These are phyloP conservation scores for Notospermus geniculatus DNA, from an alignment of 1,140 invertebrate species.

Conservation along the genomic window DNA sequence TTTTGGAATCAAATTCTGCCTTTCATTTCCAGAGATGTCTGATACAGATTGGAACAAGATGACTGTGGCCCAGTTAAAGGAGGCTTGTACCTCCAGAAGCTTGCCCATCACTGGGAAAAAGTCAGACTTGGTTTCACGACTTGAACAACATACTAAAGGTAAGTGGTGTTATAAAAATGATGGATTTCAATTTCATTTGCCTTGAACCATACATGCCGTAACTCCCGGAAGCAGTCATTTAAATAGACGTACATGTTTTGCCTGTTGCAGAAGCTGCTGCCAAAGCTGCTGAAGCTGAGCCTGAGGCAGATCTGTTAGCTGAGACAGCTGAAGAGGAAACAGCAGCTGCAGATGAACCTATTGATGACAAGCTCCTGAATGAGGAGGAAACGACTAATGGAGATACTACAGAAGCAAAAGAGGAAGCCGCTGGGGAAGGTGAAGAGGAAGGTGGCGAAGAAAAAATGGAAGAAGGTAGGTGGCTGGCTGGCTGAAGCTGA, in stretches of 20 bases:
- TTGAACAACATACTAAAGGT: neutral
- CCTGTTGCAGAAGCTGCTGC: conserved; percentile 4
- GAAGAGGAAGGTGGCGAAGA: too few relatives aligned
- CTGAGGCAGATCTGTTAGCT: conserved; percentile 1
- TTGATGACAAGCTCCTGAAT: neutral
- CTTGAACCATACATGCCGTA: neutral
- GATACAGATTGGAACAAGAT: conserved; percentile 2
- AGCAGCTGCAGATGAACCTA: neutral
- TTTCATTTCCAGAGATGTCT: too few relatives aligned
- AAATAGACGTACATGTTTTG: neutral
- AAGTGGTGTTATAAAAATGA: neutral
- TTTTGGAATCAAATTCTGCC: too few relatives aligned
- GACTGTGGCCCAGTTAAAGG: conserved; percentile 6
- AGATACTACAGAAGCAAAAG: neutral
- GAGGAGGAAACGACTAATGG: neutral
- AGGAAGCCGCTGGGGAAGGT: neutral
- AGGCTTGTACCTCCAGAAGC: neutral
- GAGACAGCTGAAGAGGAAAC: neutral
- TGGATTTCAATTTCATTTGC: neutral
- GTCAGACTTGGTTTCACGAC: neutral
- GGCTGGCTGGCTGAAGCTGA: neutral
- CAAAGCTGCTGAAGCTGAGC: neutral
- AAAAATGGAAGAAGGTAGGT: too few relatives aligned
- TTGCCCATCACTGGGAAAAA: conserved; percentile 2
- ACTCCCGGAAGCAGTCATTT: neutral